Evolutionary conservation across 2,113 vertebrate species (phyloP).

Genomic region (Periophthalmodon schlosseri): DNA sequence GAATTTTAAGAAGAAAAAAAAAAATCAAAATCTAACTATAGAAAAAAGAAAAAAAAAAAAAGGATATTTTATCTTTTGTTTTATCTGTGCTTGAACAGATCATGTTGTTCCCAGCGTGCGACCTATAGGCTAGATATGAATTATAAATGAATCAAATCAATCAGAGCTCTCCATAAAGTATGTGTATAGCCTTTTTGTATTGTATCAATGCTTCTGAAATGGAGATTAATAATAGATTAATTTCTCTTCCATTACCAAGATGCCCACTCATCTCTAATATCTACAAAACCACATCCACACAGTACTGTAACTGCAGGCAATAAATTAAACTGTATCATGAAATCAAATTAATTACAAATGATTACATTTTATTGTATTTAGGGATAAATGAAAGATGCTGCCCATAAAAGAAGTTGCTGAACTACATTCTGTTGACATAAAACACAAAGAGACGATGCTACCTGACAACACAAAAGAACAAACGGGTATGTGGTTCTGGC

Average conservation of each 20-base stretch:
- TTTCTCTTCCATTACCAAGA: conserved; percentile 51
- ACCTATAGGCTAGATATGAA: conserved; percentile 26
- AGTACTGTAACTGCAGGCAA: conserved; percentile 5
- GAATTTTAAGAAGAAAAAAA: background rate
- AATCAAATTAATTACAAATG: background rate
- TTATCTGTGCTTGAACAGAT: background rate
- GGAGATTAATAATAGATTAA: conserved; percentile 77
- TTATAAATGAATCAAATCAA: conserved; percentile 34
- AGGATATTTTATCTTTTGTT: background rate
- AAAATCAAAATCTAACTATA: too few relatives aligned
- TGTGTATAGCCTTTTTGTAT: conserved; percentile 30
- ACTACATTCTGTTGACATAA: background rate
- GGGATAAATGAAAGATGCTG: background rate
- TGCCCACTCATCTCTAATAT: conserved; percentile 53
- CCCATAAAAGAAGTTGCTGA: background rate
- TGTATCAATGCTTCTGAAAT: conserved; percentile 56
- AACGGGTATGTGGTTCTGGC: background rate
- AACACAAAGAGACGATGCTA: background rate
- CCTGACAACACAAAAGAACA: background rate
- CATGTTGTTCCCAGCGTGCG: background rate
- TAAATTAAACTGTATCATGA: background rate
- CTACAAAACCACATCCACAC: conserved; percentile 29
- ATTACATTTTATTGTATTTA: background rate
- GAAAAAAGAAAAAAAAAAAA: too few relatives aligned
- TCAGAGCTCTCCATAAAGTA: conserved; percentile 35